Base-by-base conservation (phyloP, 2,113 vertebrate species). In the Trematocara zebra region DNA sequence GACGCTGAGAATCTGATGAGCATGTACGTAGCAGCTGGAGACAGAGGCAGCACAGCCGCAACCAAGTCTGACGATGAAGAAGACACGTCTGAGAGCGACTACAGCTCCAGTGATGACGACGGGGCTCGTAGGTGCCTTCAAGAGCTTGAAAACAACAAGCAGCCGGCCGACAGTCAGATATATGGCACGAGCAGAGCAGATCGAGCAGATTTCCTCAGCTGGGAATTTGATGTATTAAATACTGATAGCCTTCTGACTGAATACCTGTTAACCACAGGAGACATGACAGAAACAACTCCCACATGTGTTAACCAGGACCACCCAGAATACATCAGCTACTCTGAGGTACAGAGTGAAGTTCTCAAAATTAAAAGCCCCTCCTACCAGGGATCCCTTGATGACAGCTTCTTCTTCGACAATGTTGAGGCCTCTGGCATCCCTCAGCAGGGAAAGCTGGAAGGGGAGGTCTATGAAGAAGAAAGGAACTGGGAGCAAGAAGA, bases 401-500 rank as follows among this genome's bases (percentile, higher is more conserved):
- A 94, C 1, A 42, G 79, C 61, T 95, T 96, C 85, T 92, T 94
- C 85, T 93, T 91, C 12, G 80, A 84, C 47, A 42, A 59, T 14
- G 90, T 82, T 40, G 79, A 85, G 10, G 8, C 23, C 37, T 88
- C 49, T 2, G 80, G 42, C 64, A 31, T 28, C 61, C 18, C 52
- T 4, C 92, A 93, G 79, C 49, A 37, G 54, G 90, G 57, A 76
- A 79, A 84, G 53, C 2, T 81, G 31, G 90, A 15, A 82, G 88
- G 91, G 4, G 89, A 96, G 1, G 84, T 87, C 17, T 51, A 84
- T 1, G 95, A 95, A 78, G 93, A 94, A 1, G 89, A 95, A 3
- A 89, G 93, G 56, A 94, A 92, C 90, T 95, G 94, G 94, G 94
- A 96, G 35, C 85, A 93, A 37, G 96, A 96, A 76, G 87, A 93